phyloP scores from a whole-genome alignment of 2,113 vertebrate species.

The Neolamprologus falcicula region DNA sequence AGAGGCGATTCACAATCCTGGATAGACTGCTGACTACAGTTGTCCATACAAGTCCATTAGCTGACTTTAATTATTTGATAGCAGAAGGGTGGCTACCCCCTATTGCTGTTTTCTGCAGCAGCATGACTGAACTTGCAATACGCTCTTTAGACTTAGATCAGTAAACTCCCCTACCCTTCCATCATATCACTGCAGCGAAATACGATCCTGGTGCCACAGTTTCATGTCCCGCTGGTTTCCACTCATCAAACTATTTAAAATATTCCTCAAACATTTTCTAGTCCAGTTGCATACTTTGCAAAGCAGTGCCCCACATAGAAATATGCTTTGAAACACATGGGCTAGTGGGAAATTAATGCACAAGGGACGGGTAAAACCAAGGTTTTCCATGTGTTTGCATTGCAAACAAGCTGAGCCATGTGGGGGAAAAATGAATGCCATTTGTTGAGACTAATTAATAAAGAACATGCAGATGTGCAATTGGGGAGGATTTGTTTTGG shows the following conservation, averaged over 20 bases:
- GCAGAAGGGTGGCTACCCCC: conserved; percentile 28
- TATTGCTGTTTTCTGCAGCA: conserved; percentile 24
- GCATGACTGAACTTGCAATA: conserved; percentile 42
- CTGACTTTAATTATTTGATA: conserved; percentile 65
- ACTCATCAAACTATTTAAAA: conserved; percentile 13
- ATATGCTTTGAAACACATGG: conserved; percentile 6
- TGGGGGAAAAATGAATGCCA: conserved; percentile 51
- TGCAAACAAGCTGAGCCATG: conserved; percentile 60
- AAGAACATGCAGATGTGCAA: conserved; percentile 66
- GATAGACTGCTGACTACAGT: conserved; percentile 60
- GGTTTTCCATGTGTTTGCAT: conserved; percentile 55
- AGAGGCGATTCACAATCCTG: conserved; percentile 26
- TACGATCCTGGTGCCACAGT: conserved; percentile 8
- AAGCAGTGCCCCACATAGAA: conserved; percentile 44
- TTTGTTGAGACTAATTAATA: conserved; percentile 72
- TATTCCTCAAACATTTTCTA: conserved; percentile 26
- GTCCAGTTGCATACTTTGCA: conserved; percentile 45
- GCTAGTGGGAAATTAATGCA: conserved; percentile 5
- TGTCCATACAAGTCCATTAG: conserved; percentile 58
- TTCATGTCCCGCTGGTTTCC: background rate
- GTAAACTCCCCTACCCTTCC: background rate
- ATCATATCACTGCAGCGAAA: background rate
- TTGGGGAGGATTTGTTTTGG: conserved; percentile 50
- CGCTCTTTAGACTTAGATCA: conserved; percentile 42
- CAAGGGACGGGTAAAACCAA: conserved; percentile 11